phyloP scores from a whole-genome alignment of 2,113 vertebrate genomes.

The Taxidea taxus region DNA sequence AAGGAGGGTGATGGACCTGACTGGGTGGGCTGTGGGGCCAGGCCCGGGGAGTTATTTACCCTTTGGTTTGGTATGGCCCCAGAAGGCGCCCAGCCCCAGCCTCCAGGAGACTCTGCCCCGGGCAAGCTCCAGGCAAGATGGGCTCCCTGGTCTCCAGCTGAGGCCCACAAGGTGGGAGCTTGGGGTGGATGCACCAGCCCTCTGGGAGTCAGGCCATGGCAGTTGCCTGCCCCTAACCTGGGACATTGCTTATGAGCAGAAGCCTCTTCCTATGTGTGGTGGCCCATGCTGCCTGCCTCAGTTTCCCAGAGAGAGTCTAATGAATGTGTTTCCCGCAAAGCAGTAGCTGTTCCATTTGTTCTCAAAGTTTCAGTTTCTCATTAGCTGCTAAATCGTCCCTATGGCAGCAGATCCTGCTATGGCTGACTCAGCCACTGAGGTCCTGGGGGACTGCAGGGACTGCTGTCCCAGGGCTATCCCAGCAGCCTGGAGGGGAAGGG shows the following conservation, averaged over 20 bases:
- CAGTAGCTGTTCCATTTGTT: slow-evolving; percentile 22
- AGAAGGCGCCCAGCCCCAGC: background rate
- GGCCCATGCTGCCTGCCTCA: background rate
- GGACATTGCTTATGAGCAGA: rapidly evolving
- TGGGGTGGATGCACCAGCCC: rapidly evolving
- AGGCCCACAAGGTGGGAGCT: background rate
- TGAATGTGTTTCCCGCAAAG: background rate
- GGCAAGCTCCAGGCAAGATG: background rate
- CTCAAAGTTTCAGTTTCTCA: slow-evolving; percentile 27
- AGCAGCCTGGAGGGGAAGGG: background rate
- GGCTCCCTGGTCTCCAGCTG: background rate
- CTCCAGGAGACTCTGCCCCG: background rate
- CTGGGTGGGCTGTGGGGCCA: background rate
- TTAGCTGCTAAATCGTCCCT: slow-evolving; percentile 53
- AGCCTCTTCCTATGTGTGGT: rapidly evolving
- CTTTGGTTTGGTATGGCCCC: background rate
- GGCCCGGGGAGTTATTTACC: too few relatives aligned
- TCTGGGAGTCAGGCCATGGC: rapidly evolving
- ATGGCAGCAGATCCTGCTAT: background rate
- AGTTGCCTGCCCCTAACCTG: rapidly evolving
- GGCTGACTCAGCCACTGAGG: background rate
- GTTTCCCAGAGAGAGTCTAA: background rate
- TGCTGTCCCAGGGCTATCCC: background rate
- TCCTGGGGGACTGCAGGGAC: background rate
- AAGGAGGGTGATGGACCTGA: rapidly evolving